Conservation (phyloP, 37 sponge, comb jelly and placozoan species). For the Cliona cf. orientalis region DNA sequence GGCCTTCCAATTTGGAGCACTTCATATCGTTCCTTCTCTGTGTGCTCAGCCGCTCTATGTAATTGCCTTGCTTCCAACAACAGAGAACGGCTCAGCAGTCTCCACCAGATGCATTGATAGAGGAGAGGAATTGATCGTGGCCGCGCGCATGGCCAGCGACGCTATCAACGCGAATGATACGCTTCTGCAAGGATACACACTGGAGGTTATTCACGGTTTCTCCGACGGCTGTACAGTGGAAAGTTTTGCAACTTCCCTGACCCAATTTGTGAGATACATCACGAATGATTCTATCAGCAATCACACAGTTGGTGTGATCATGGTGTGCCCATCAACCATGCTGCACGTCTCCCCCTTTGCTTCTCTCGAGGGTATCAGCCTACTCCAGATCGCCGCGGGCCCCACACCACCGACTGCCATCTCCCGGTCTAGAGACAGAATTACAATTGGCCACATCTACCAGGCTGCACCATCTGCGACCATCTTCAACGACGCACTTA, state of each 20-base stretch:
- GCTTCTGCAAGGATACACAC: constrained; percentile 13
- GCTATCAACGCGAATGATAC: constrained; percentile 19
- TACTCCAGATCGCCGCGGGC: constrained; percentile 7
- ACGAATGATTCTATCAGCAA: neutral
- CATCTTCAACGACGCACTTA: constrained; percentile 3
- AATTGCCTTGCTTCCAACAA: constrained; percentile 7
- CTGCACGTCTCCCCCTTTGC: constrained; percentile 17
- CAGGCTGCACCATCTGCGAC: constrained; percentile 20
- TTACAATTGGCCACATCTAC: neutral
- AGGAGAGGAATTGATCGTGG: constrained; percentile 12
- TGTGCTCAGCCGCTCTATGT: constrained; percentile 1
- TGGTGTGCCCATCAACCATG: constrained; percentile 19
- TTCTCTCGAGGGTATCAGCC: constrained; percentile 1
- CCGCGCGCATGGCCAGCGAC: constrained; percentile 29
- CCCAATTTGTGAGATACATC: constrained; percentile 1
- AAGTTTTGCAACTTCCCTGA: neutral
- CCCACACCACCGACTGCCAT: neutral
- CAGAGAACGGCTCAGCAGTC: neutral
- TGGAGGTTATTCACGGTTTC: constrained; percentile 25
- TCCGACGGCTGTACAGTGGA: constrained; percentile 4
- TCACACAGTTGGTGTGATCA: constrained; percentile 20
- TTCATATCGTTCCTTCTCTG: too few relatives aligned
- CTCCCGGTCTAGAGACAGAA: neutral
- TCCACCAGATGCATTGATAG: neutral
- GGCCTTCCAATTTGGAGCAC: too few relatives aligned